Conservation (phyloP, 2,113 vertebrate species). For the Bungarus multicinctus region DNA sequence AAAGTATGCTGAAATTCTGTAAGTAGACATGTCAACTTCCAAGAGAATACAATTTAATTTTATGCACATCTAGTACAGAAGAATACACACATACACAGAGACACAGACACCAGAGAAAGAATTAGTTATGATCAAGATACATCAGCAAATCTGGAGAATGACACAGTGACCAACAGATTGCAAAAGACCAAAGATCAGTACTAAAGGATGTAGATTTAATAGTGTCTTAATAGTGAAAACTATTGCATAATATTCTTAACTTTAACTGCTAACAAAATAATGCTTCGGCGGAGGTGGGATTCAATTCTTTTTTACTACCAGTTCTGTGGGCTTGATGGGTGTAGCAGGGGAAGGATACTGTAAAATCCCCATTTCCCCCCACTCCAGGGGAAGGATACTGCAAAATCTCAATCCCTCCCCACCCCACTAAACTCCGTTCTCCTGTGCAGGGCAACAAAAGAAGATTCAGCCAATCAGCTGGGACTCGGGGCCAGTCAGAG, state of each 20-base stretch:
- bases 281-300: background rate
- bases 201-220: background rate
- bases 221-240: background rate
- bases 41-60: background rate
- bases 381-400: too few species aligned
- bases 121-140: background rate
- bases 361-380: too few species aligned
- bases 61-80: background rate
- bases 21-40: background rate
- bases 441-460: too few species aligned
- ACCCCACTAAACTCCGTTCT: too few species aligned
- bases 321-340: too few species aligned
- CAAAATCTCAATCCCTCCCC: too few species aligned
- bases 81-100: too few species aligned
- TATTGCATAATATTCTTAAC: background rate
- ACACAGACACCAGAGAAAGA: background rate
- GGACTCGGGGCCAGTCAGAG: too few species aligned
- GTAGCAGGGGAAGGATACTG: too few species aligned
- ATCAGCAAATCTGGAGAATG: background rate
- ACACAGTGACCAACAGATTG: background rate
- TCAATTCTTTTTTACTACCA: too few species aligned
- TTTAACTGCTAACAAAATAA: background rate
- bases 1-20: background rate
- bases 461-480: too few species aligned
- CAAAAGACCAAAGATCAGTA: background rate